These are phyloP conservation scores for Theropithecus gelada DNA, from an alignment of 2,113 vertebrate species.

Conservation along the genomic window DNA sequence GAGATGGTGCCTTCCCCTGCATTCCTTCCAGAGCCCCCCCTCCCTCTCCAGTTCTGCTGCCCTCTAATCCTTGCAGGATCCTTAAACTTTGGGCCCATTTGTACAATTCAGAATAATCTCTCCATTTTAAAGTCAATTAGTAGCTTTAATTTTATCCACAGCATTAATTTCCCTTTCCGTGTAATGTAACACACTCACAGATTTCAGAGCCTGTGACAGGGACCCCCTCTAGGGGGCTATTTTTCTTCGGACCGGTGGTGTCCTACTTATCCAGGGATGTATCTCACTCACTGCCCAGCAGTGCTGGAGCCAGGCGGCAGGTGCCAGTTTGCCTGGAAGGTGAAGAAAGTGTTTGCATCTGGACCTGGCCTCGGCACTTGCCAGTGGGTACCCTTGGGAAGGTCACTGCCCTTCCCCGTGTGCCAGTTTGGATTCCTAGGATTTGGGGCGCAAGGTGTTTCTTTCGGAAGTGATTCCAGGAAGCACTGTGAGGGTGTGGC, in stretches of 20 bases:
- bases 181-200: neutral
- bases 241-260: accelerated
- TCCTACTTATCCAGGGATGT: neutral
- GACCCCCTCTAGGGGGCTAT: neutral
- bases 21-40: neutral
- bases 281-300: neutral
- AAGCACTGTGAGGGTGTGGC: neutral
- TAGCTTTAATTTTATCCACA: neutral
- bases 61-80: too few species aligned
- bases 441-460: neutral
- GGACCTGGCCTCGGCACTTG: accelerated
- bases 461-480: neutral
- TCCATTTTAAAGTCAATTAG: neutral
- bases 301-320: too few species aligned
- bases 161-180: neutral
- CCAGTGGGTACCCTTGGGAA: accelerated
- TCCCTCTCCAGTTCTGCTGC: neutral
- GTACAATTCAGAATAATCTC: too few species aligned
- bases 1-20: accelerated
- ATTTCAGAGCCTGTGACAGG: too few species aligned
- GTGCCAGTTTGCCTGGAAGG: accelerated
- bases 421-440: neutral
- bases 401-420: too few species aligned
- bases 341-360: neutral
- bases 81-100: neutral